Evolutionary conservation across 2,888 invertebrate species (phyloP).

Genomic region (Tipula lateralis): DNA sequence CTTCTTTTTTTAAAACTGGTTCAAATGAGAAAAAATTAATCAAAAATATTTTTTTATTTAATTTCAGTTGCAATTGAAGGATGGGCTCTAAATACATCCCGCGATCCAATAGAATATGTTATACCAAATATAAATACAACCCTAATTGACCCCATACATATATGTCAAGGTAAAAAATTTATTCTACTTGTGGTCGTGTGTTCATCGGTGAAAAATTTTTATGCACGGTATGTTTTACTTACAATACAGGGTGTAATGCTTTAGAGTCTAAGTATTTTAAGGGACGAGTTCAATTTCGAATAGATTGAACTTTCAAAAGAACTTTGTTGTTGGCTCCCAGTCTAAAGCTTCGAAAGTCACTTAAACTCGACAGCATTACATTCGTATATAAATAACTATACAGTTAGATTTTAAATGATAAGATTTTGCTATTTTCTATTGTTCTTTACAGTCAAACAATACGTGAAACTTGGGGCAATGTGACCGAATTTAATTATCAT

Average conservation of each 20-base stretch:
- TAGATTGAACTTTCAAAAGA: too few species aligned
- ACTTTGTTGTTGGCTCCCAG: too few species aligned
- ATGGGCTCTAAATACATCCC: constrained; percentile 69
- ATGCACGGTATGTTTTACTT: constrained; percentile 51
- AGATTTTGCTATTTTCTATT: not conserved
- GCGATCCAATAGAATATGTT: constrained; percentile 67
- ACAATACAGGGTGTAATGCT: too few species aligned
- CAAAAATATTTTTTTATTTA: not conserved
- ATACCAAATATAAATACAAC: constrained; percentile 64
- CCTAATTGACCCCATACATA: constrained; percentile 56
- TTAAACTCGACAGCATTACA: too few species aligned
- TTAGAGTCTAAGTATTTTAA: not conserved
- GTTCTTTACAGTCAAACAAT: constrained; percentile 42
- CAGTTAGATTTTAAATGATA: constrained; percentile 25
- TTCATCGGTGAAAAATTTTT: constrained; percentile 65
- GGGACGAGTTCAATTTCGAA: too few species aligned
- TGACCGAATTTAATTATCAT: constrained; percentile 46
- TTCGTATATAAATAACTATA: too few species aligned
- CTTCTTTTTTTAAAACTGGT: too few species aligned
- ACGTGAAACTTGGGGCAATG: constrained; percentile 49
- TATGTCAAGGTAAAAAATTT: constrained; percentile 51
- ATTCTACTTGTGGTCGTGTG: constrained; percentile 70
- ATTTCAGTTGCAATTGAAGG: constrained; percentile 54
- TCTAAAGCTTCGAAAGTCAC: too few species aligned
- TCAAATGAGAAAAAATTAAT: too few species aligned